These are phyloP conservation scores for Axis porcinus DNA, from an alignment of 2,113 vertebrate genomes.

Conservation along the genomic window DNA sequence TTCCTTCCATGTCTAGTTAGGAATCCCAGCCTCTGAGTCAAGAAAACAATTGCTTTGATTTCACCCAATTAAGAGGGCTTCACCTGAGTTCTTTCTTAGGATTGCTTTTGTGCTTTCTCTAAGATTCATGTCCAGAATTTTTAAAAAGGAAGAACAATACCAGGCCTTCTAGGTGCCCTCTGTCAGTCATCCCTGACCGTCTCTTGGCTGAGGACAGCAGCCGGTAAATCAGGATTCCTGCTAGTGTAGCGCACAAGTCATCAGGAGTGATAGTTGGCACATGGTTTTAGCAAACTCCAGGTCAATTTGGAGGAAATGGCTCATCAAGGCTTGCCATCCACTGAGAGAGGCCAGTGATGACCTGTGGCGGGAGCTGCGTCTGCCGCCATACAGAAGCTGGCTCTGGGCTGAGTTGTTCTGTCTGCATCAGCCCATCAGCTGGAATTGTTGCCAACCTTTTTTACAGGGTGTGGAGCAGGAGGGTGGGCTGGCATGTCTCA, in stretches of 20 bases:
- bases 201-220: neutral
- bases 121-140: neutral
- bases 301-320: fast-evolving
- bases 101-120: neutral
- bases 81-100: neutral
- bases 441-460: neutral
- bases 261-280: neutral
- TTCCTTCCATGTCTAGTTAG: neutral
- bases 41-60: neutral
- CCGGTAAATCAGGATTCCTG: neutral
- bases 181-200: neutral
- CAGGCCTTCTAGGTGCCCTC: neutral
- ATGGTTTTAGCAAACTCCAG: neutral
- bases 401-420: neutral
- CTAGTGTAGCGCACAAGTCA: fast-evolving
- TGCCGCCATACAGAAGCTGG: neutral
- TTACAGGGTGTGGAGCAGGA: neutral
- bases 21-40: neutral
- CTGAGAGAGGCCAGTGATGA: too few relatives aligned
- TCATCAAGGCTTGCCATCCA: too few relatives aligned
- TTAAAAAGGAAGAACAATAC: neutral
- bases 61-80: neutral
- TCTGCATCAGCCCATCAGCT: neutral
- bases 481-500: neutral
- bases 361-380: neutral